A percentile compares a stretch with the other conserved stretches of the same genome.
Conservation (phyloP, 2,888 invertebrate species). For the Odontothrips loti region DNA sequence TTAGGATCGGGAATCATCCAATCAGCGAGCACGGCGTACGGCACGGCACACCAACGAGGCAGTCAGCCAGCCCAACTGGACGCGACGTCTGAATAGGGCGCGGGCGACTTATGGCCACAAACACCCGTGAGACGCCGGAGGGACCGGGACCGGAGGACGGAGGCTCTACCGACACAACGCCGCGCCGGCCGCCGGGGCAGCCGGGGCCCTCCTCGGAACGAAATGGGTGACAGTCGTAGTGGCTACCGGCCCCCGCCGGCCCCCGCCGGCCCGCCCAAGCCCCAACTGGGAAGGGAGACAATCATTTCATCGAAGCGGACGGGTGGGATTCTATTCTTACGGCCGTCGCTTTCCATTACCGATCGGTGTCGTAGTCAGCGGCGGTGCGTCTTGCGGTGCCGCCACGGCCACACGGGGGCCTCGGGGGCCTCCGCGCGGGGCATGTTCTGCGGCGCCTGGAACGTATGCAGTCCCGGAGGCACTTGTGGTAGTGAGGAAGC, state of each 20-base stretch:
- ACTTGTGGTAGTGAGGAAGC: too few relatives aligned
- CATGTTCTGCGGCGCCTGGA: too few relatives aligned
- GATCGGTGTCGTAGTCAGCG: too few relatives aligned
- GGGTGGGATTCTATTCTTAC: too few relatives aligned
- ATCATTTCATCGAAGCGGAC: too few relatives aligned
- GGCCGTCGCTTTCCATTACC: too few relatives aligned
- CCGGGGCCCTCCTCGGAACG: not conserved
- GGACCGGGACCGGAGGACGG: not conserved
- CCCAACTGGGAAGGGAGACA: too few relatives aligned
- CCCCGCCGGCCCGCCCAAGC: not conserved
- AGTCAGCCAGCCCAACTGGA: not conserved
- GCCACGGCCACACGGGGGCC: too few relatives aligned
- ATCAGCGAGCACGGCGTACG: not conserved
- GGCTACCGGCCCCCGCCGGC: not conserved
- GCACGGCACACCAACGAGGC: not conserved
- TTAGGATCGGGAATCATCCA: slow-evolving; percentile 19
- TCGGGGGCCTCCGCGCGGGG: too few relatives aligned
- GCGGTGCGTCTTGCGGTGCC: too few relatives aligned
- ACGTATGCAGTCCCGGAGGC: too few relatives aligned
- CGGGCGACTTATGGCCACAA: not conserved
- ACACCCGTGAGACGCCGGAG: not conserved
- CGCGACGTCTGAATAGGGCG: not conserved
- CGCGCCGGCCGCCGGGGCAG: too few relatives aligned
- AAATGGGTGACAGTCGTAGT: not conserved
- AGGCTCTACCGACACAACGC: not conserved